Base-by-base conservation (phyloP, 2,797 vertebrate species). In the Perodicticus potto region DNA sequence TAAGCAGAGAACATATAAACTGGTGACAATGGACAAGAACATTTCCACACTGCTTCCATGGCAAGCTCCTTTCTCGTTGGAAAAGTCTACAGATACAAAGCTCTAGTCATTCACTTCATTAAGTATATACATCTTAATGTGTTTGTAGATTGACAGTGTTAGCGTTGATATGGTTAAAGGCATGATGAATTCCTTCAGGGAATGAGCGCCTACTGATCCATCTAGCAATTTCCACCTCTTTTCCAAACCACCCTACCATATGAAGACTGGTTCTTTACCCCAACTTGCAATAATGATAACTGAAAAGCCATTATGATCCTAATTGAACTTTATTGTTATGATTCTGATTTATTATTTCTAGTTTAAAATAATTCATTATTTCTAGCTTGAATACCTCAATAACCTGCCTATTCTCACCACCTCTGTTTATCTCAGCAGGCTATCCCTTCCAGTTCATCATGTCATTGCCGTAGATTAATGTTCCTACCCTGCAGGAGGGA, bases 1-100 rank as follows among this genome's bases (percentile, higher is more conserved):
- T 10, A 67, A 32, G 2, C 25, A 40, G 11, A 0, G 19, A 4
- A 49, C n/a, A 59, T 0, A 5, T 0, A 12, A 0, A 0, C 3
- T 25, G 29, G 22, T 53, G 34, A 37, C 45, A 72, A 14, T 7
- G 49, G 34, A 4, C 10, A 25, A 25, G 53, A 57, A 53, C 7
- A 72, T 87, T 37, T 78, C 61, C 1, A 34, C 7, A 57, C 0
- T 6, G 8, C n/a, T 59, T 87, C 63, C 45, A 25, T 17, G 16
- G 14, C 49, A 63, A 65, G 53, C 55, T 34, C 55, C 69, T 10
- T 65, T n/a, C 40, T 84, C 43, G 40, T 32, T 49, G 61, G 12
- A 32, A 43, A n/a, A 45, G 20, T 74, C 29, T 25, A 55, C 81
- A 70, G 3, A 14, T 55, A 32, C 22, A 29, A 72, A 65, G 43